A percentile compares a stretch with the other conserved stretches of the same genome.
Evolutionary conservation across 2,888 invertebrate species (phyloP).

Genomic region (Pachymerium ferrugineum): DNA sequence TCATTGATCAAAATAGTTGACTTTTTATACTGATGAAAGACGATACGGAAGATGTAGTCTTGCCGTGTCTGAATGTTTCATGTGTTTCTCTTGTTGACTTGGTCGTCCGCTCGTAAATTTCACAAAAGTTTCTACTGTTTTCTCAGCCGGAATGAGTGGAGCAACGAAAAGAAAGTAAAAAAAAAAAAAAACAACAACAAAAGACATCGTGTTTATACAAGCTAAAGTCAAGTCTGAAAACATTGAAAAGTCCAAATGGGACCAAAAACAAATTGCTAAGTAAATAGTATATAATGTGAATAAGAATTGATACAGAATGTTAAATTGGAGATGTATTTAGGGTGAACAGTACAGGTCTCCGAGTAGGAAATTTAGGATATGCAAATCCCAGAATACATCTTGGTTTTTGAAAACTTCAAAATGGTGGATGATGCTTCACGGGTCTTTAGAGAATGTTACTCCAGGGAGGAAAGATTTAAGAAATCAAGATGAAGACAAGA

Average conservation of each 20-base stretch:
- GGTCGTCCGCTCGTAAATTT: neutral
- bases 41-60: neutral
- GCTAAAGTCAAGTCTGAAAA: neutral
- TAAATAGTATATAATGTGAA: no score
- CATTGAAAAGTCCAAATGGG: neutral
- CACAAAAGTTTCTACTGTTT: neutral
- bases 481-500: no score
- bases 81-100: neutral
- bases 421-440: no score
- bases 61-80: neutral
- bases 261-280: neutral
- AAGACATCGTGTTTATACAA: neutral
- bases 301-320: no score
- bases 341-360: no score
- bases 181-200: neutral
- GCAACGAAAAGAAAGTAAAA: neutral
- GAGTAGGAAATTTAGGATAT: no score
- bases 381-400: no score
- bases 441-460: no score
- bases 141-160: neutral
- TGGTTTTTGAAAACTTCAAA: no score
- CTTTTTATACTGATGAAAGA: neutral
- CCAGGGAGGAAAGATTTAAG: no score
- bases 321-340: no score
- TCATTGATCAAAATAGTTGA: no score